Evolutionary conservation across 2,113 vertebrate genomes (phyloP), one percentile per base, ranked within the genome.

Genomic region (Menidia beryllina): DNA sequence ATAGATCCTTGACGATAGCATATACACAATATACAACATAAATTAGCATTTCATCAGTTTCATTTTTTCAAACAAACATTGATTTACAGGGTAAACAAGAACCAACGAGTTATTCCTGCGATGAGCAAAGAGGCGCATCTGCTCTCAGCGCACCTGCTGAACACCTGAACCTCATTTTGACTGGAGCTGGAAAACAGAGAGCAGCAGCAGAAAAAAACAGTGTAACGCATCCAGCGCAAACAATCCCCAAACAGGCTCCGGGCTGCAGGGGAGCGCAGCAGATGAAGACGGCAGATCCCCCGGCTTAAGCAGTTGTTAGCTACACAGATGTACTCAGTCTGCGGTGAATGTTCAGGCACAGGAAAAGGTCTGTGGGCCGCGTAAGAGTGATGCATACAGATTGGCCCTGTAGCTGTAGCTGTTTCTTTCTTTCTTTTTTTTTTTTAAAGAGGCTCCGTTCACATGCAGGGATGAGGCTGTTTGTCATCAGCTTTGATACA

Each of bases 131-230:
- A 57, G 61, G 58, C 26, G 62, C 81, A 83, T 83, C 65, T 85
- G 86, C 77, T 81, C 74, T 75, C 61, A 2, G 12, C 52, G 73
- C 88, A 90, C 79, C 88, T 89, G 86, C 81, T 79, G 68, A 65
- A 77, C 84, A 90, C 88, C 88, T 86, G 87, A 86, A 71, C 75
- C 84, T 77, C 68, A 24, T 61, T 80, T 41, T 80, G 79, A 87
- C 60, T 65, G 65, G 66, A 68, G 75, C 84, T 56, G 72, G 19
- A 54, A 38, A 72, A 49, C 58, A 13, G 63, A 77, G 75, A 69
- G 48, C 63, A 56, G 71, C 76, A 67, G 82, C 65, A 67, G 61
- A 82, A 73, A 15, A 41, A 82, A 81, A 51, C 80, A 17, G 24
- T 30, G 69, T 25, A 82, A 79, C 77, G 64, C 78, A 71, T 36